These are phyloP conservation scores for Drosophila diplacantha DNA, from an alignment of 2,888 invertebrate genomes.

Conservation along the genomic window DNA sequence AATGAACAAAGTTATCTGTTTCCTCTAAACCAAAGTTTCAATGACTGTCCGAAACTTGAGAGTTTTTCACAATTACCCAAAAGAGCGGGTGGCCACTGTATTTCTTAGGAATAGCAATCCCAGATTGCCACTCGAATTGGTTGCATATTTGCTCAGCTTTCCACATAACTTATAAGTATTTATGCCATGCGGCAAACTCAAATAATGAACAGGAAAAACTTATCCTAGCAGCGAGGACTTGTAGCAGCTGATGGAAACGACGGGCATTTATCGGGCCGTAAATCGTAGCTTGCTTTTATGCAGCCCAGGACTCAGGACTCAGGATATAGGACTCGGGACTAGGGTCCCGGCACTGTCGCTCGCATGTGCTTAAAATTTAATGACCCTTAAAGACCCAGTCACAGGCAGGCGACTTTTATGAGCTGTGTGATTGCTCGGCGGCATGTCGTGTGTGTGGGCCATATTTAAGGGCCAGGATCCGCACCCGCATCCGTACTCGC, in stretches of 20 bases:
- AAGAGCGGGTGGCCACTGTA: conserved; percentile 13
- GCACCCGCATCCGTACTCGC: conserved; percentile 1
- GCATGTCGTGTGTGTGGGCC: conserved; percentile 26
- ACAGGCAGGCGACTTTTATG: conserved; percentile 59
- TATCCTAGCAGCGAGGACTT: conserved; percentile 12
- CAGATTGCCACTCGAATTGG: conserved; percentile 49
- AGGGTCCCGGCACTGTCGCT: conserved; percentile 14
- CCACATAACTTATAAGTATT: conserved; percentile 41
- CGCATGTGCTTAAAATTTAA: conserved; percentile 67
- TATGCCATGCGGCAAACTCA: conserved; percentile 40
- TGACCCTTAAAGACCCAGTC: conserved; percentile 57
- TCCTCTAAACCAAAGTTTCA: background rate
- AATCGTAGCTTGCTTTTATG: conserved; percentile 43
- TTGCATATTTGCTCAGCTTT: conserved; percentile 57
- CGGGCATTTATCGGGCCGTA: conserved; percentile 44
- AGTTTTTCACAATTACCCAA: too few species aligned
- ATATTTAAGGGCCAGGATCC: conserved; percentile 19
- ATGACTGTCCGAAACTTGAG: background rate
- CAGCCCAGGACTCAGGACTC: conserved; percentile 6
- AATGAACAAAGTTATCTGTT: background rate
- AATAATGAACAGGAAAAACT: conserved; percentile 39
- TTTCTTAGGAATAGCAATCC: conserved; percentile 6
- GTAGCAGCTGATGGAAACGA: conserved; percentile 41
- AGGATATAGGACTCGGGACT: conserved; percentile 3
- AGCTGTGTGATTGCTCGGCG: conserved; percentile 65